Conservation (phyloP, 1,140 invertebrate species). For the Ostrea denselamellosa region DNA sequence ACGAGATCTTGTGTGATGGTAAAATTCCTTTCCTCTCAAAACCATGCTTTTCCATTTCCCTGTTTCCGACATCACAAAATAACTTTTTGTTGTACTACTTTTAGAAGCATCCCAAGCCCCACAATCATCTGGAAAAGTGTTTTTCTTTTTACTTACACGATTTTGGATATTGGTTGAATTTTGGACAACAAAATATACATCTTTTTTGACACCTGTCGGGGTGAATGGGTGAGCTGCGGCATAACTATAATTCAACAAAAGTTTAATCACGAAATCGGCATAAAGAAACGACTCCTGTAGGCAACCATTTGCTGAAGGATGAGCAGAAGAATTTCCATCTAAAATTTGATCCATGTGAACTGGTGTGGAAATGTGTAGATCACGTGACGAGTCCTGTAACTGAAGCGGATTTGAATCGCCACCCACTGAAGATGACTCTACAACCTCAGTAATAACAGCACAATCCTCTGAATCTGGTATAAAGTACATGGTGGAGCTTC, state of each 20-base stretch:
- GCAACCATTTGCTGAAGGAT: constrained; percentile 41
- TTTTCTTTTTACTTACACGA: not conserved
- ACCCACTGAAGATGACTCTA: too few species aligned
- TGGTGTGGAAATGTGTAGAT: too few species aligned
- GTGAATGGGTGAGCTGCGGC: not conserved
- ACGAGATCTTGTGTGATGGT: not conserved
- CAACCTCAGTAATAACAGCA: too few species aligned
- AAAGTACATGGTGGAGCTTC: too few species aligned
- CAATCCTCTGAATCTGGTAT: too few species aligned
- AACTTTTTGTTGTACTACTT: constrained; percentile 47
- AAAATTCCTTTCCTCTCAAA: constrained; percentile 31
- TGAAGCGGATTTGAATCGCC: too few species aligned
- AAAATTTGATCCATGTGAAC: too few species aligned
- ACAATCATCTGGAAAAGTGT: constrained; percentile 57
- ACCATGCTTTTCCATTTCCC: not conserved
- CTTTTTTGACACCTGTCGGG: constrained; percentile 36
- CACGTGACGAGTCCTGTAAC: too few species aligned
- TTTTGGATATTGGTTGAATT: constrained; percentile 45
- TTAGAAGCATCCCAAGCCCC: constrained; percentile 38
- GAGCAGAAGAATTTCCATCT: not conserved
- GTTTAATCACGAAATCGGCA: not conserved
- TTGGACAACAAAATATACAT: constrained; percentile 54
- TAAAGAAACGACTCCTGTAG: constrained; percentile 9
- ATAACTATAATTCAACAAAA: not conserved
- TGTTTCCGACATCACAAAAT: not conserved